These are phyloP conservation scores for Exaiptasia diaphana DNA, from an alignment of 64 coral and sea anemone species.

Conservation along the genomic window DNA sequence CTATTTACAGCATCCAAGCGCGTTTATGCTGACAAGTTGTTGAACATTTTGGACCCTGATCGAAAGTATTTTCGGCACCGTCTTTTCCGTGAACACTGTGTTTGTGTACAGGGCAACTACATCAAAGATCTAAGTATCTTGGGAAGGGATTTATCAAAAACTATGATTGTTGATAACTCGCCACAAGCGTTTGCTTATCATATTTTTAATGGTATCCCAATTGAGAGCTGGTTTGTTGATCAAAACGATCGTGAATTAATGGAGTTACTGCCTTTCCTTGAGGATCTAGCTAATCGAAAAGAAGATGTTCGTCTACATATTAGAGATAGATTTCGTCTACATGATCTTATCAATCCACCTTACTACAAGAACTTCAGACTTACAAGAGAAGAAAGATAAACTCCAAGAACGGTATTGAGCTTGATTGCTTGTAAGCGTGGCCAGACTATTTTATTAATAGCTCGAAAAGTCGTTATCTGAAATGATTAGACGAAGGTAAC, in stretches of 20 bases:
- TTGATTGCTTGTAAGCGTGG: too few relatives aligned
- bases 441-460: too few relatives aligned
- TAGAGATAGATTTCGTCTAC: slow-evolving; percentile 94
- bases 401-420: too few relatives aligned
- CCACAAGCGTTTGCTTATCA: slow-evolving; percentile 99
- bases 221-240: slow-evolving; percentile 99
- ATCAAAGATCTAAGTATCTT: slow-evolving; percentile 98
- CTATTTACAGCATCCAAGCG: slow-evolving; percentile 96
- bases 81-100: slow-evolving; percentile 95
- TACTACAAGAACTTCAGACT: slow-evolving; percentile 3
- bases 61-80: slow-evolving; percentile 87
- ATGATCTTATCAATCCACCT: slow-evolving; percentile 63
- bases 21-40: slow-evolving; percentile 93
- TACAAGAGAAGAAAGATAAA: not conserved
- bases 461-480: too few relatives aligned
- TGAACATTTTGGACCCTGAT: slow-evolving; percentile 95
- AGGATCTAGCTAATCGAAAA: slow-evolving; percentile 76
- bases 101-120: slow-evolving; percentile 98
- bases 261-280: slow-evolving; percentile 88
- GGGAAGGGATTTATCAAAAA: slow-evolving; percentile 91
- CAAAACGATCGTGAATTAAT: slow-evolving; percentile 80
- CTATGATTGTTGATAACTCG: slow-evolving; percentile 99
- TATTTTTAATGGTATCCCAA: slow-evolving; percentile 97
- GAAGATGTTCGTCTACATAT: slow-evolving; percentile 89
- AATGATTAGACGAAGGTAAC: too few relatives aligned